These are phyloP conservation scores for Vandiemenella viatica DNA, from an alignment of 2,888 invertebrate species.

Conservation along the genomic window DNA sequence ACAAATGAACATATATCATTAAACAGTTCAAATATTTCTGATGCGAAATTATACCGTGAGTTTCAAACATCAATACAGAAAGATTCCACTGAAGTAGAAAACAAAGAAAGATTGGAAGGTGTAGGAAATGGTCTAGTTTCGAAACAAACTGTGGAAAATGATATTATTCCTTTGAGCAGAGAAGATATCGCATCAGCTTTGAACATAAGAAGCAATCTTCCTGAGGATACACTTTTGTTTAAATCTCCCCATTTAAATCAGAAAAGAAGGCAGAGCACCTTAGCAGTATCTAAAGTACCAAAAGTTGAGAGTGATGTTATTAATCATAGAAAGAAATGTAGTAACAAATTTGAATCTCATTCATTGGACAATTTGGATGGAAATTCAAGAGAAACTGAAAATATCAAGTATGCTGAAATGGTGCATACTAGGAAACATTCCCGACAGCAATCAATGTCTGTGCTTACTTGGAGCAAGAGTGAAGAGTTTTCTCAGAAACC, in stretches of 20 bases:
- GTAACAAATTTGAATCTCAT: slow-evolving; percentile 16
- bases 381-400: neutral
- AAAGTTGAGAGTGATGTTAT: neutral
- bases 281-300: neutral
- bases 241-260: neutral
- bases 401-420: neutral
- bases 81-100: neutral
- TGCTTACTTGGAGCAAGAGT: slow-evolving; percentile 15
- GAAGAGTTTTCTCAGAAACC: slow-evolving; percentile 14
- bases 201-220: slow-evolving; percentile 5
- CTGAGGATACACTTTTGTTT: neutral
- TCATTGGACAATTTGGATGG: slow-evolving; percentile 20
- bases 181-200: slow-evolving; percentile 2
- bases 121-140: neutral
- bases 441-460: slow-evolving; percentile 20
- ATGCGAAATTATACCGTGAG: neutral
- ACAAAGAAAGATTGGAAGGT: neutral
- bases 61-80: slow-evolving; percentile 3
- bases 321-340: neutral
- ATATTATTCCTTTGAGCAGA: neutral
- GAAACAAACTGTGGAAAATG: neutral
- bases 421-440: slow-evolving; percentile 18
- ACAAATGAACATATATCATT: slow-evolving; percentile 15
- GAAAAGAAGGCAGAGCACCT: neutral
- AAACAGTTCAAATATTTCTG: neutral